Evolutionary conservation across 2,888 invertebrate species (phyloP).

Genomic region (Drosophila multiciliata): DNA sequence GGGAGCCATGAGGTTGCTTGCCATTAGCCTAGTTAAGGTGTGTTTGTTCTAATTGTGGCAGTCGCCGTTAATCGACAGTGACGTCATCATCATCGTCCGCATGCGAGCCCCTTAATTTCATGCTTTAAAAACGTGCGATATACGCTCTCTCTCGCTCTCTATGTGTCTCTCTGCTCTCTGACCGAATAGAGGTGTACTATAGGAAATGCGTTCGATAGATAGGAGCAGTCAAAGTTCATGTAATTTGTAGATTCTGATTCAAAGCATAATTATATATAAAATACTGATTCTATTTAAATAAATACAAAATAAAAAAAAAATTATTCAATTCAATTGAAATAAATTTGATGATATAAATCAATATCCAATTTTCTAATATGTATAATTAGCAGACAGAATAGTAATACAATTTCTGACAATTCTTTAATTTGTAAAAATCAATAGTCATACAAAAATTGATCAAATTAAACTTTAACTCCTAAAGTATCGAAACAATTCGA

Average conservation of each 20-base stretch:
- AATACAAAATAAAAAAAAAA: background rate
- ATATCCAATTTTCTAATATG: too few relatives aligned
- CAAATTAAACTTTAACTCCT: too few relatives aligned
- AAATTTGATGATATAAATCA: background rate
- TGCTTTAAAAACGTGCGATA: slow-evolving; percentile 36
- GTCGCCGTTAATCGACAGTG: slow-evolving; percentile 36
- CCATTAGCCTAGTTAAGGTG: slow-evolving; percentile 45
- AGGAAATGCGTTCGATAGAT: slow-evolving; percentile 10
- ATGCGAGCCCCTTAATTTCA: slow-evolving; percentile 48
- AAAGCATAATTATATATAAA: background rate
- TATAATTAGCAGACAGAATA: background rate
- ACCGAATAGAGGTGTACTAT: background rate
- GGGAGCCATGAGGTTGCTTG: background rate
- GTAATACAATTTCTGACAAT: too few relatives aligned
- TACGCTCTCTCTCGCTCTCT: background rate
- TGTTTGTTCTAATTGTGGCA: slow-evolving; percentile 50
- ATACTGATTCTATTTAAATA: background rate
- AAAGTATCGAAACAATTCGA: too few relatives aligned
- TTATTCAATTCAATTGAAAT: background rate
- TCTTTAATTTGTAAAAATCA: too few relatives aligned
- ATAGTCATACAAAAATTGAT: too few relatives aligned
- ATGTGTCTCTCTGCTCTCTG: slow-evolving; percentile 12
- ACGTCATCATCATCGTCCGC: slow-evolving; percentile 53
- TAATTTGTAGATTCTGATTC: background rate
- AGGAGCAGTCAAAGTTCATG: background rate